Conservation (phyloP, 2,888 invertebrate genomes). For the Epirrhoe tristata region DNA sequence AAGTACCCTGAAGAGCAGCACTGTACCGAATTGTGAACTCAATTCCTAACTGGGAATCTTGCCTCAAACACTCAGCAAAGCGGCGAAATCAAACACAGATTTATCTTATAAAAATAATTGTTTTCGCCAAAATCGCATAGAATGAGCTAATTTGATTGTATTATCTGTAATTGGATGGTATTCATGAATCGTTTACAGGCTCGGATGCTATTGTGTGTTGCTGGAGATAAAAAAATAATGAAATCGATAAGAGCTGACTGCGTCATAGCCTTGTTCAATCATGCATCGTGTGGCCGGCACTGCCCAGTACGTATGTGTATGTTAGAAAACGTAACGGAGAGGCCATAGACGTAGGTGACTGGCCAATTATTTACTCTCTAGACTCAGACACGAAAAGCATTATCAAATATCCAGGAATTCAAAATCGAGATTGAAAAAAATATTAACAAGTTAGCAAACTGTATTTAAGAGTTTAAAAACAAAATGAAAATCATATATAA, state of each 20-base stretch:
- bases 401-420: too few species aligned
- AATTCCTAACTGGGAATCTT: constrained; percentile 44
- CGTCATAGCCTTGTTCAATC: constrained; percentile 74
- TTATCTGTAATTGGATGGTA: constrained; percentile 30
- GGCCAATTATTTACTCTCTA: background rate
- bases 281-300: constrained; percentile 58
- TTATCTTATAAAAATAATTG: constrained; percentile 3
- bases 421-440: too few species aligned
- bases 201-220: constrained; percentile 28
- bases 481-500: background rate
- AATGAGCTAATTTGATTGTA: constrained; percentile 30
- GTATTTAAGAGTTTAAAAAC: background rate
- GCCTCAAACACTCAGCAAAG: constrained; percentile 37
- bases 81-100: constrained; percentile 22
- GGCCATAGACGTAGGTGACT: background rate
- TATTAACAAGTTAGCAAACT: too few species aligned
- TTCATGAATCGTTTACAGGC: constrained; percentile 33
- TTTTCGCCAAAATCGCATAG: constrained; percentile 16
- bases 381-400: background rate
- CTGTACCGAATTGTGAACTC: constrained; percentile 48
- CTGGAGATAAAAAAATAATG: constrained; percentile 68
- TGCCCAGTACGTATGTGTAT: constrained; percentile 45
- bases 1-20: constrained; percentile 44
- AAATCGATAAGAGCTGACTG: constrained; percentile 76
- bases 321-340: constrained; percentile 30